Evolutionary conservation across 2,888 invertebrate genomes (phyloP).

Genomic region (Camponotus fellah): DNA sequence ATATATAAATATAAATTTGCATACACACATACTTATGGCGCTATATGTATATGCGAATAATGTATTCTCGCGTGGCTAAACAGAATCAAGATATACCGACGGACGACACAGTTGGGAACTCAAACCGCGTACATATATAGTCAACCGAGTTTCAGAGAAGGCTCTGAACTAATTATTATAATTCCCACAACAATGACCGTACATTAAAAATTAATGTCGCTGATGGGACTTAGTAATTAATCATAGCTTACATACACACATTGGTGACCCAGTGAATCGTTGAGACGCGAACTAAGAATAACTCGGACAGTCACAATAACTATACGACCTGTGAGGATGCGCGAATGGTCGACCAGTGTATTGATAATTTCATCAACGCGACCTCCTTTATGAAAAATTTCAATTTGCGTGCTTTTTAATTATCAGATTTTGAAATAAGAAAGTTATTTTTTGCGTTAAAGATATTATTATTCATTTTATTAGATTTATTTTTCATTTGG

Average conservation of each 20-base stretch:
- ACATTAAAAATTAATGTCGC: conserved; percentile 79
- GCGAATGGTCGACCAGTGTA: conserved; percentile 43
- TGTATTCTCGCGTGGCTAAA: conserved; percentile 44
- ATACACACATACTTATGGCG: not conserved
- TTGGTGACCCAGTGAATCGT: conserved; percentile 64
- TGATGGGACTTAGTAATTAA: conserved; percentile 76
- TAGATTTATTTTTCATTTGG: not conserved
- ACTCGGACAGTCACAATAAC: conserved; percentile 59
- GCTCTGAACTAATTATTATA: conserved; percentile 79
- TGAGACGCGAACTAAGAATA: conserved; percentile 62
- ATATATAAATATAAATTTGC: not conserved
- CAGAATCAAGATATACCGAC: conserved; percentile 60
- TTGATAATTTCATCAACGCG: conserved; percentile 9
- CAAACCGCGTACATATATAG: conserved; percentile 50
- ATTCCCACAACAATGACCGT: conserved; percentile 76
- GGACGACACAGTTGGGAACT: conserved; percentile 76
- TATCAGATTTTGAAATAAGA: not conserved
- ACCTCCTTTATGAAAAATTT: conserved; percentile 8
- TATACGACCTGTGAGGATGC: conserved; percentile 26
- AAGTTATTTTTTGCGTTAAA: conserved; percentile 3
- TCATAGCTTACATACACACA: conserved; percentile 60
- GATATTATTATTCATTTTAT: not conserved
- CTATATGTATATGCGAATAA: not conserved
- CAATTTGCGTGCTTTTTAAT: not conserved
- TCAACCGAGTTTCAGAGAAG: conserved; percentile 53